Percentiles rank a stretch among this genome's conserved stretches.
phyloP scores from a whole-genome alignment of 2,888 invertebrate genomes.

The Aporophyla lueneburgensis region DNA sequence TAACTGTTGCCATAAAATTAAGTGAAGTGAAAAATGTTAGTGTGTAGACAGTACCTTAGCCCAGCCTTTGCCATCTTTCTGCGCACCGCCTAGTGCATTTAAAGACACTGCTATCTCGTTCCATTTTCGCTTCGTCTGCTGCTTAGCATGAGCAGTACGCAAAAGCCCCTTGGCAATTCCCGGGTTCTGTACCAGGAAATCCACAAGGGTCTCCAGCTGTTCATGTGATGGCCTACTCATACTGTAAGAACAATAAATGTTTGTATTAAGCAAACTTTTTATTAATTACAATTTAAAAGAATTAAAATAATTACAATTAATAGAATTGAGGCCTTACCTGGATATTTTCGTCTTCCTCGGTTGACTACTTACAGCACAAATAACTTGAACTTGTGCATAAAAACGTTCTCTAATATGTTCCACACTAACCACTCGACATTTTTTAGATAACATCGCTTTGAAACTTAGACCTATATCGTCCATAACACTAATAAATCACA shows the following conservation, averaged over 20 bases:
- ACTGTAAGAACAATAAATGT: no score
- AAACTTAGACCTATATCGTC: neutral
- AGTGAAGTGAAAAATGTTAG: no score
- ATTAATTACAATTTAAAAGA: no score
- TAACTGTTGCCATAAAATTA: no score
- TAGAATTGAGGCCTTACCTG: neutral
- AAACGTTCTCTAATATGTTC: neutral
- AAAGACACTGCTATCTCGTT: neutral
- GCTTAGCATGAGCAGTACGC: conserved; percentile 1
- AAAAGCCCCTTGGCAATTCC: conserved; percentile 8
- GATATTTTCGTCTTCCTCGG: neutral
- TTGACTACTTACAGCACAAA: neutral
- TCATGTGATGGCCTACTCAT: neutral
- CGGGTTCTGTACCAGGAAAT: conserved; percentile 1
- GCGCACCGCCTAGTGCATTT: conserved; percentile 2
- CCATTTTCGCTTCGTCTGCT: neutral
- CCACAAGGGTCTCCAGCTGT: neutral
- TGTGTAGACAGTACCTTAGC: neutral
- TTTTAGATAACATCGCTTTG: neutral
- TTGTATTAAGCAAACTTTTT: no score
- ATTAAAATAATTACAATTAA: no score
- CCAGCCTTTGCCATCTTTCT: conserved; percentile 12
- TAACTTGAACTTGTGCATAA: neutral
- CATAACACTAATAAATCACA: neutral
- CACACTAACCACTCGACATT: neutral